Conservation (phyloP, 2,888 invertebrate genomes). For the Portevinia maculata region DNA sequence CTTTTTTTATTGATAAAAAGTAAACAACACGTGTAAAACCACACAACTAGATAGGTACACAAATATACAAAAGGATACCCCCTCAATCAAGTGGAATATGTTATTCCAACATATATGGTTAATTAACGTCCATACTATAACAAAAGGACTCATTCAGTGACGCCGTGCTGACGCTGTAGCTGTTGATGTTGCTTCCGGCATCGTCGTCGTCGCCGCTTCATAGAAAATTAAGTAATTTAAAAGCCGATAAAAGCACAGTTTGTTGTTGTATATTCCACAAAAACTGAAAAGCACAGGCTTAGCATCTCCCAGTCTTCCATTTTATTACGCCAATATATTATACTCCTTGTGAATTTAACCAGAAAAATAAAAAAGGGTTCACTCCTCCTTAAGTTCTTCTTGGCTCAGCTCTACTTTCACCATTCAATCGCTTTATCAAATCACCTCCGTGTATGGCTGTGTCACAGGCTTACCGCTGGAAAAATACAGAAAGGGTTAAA, state of each 20-base stretch:
- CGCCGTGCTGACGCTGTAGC: neutral
- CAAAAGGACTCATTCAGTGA: constrained; percentile 43
- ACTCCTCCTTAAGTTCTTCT: constrained; percentile 12
- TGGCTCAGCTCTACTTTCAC: neutral
- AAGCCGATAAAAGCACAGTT: constrained; percentile 64
- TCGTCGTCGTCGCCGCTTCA: constrained; percentile 10
- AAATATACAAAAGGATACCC: constrained; percentile 48
- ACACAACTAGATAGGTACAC: constrained; percentile 24
- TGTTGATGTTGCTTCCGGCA: neutral
- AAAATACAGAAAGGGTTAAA: no score
- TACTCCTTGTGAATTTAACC: constrained; percentile 58
- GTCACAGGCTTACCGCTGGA: no score
- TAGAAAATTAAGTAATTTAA: constrained; percentile 71
- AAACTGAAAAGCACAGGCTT: constrained; percentile 11
- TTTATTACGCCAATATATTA: constrained; percentile 49
- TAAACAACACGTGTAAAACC: no score
- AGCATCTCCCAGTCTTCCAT: constrained; percentile 1
- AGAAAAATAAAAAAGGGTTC: constrained; percentile 33
- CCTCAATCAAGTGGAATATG: constrained; percentile 58
- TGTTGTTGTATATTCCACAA: constrained; percentile 29
- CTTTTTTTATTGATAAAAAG: no score
- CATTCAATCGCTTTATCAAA: constrained; percentile 27
- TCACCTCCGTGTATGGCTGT: neutral
- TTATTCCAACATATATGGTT: constrained; percentile 58
- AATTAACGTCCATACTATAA: constrained; percentile 60